Evolutionary conservation across 2,888 invertebrate genomes (phyloP), one percentile per base, ranked within the genome.

Genomic region (Synergus gifuensis): DNA sequence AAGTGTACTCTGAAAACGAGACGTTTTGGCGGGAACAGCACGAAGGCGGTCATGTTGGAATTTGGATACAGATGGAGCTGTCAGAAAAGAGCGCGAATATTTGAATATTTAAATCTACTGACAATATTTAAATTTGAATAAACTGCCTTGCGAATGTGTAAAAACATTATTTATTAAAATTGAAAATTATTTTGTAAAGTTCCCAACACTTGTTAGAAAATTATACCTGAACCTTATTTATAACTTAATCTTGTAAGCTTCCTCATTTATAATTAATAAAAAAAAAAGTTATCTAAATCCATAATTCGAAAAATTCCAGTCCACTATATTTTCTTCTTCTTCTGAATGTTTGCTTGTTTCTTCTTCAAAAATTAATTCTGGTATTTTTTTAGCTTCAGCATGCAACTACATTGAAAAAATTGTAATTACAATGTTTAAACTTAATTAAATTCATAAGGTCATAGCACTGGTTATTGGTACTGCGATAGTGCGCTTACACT

Each of bases 11-110:
- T 8, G 22, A 42, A 67, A 22, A 46, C 67, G 22, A 69, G 46
- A 49, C 46, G 11, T 69, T 46, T 69, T 69, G 67, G 67, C 67
- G 67, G 67, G 67, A 66, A 66, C 4, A 49, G 54, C 63, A 28
- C 18, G 44, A 28, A 44, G 12, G 28, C 67, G n/a, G 67, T 28
- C 16, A 46, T 46, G 8, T 28, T 28, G 22, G 22, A 28, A 28
- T 28, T 12, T 7, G 8, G 22, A 46, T 49, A 3, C 9, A 69
- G 67, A 46, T 69, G 67, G 28, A 12, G 16, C 28, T 69, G 46
- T 16, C 12, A 18, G 22, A 9, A 7, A 54, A n/a, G 54, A 54
- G 54, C 54, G 54, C 54, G n/a, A n/a, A 54, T 8, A 54, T 54
- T 54, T 8, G 54, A 54, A 54, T n/a, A 54, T n/a, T n/a, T 54